These are phyloP conservation scores for Oligia strigilis DNA, from an alignment of 2,888 invertebrate species.

Conservation along the genomic window DNA sequence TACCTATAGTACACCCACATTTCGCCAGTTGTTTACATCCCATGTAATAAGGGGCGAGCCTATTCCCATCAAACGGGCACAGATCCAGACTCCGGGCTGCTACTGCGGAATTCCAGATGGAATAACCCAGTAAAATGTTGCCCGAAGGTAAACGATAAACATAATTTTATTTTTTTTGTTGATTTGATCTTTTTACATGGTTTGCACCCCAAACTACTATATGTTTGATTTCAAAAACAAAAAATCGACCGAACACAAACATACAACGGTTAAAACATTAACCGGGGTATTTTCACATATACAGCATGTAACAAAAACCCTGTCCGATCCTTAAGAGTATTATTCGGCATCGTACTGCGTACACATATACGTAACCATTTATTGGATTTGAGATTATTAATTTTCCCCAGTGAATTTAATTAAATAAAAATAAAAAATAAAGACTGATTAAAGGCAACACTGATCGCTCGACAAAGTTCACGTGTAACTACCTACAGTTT, in stretches of 20 bases:
- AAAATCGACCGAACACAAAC: too few relatives aligned
- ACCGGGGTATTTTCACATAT: slow-evolving; percentile 5
- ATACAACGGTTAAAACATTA: too few relatives aligned
- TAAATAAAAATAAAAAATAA: too few relatives aligned
- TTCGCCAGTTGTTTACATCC: background rate
- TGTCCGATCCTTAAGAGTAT: too few relatives aligned
- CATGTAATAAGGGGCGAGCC: background rate
- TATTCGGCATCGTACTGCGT: too few relatives aligned
- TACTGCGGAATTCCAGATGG: background rate
- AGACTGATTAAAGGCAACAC: too few relatives aligned
- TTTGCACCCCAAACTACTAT: slow-evolving; percentile 11
- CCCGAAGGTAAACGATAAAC: background rate
- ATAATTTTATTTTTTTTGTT: background rate
- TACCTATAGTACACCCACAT: background rate
- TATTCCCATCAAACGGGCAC: background rate
- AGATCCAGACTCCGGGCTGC: background rate
- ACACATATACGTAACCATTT: too few relatives aligned
- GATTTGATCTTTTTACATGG: slow-evolving; percentile 7
- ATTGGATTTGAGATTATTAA: too few relatives aligned
- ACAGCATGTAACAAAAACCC: too few relatives aligned
- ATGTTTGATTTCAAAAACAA: slow-evolving; percentile 9
- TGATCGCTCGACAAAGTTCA: too few relatives aligned
- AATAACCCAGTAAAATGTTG: background rate
- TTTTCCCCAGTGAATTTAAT: too few relatives aligned
- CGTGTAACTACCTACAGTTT: too few relatives aligned